Evolutionary conservation across 2,888 invertebrate genomes (phyloP).

Genomic region (Nephrotoma flavescens): DNA sequence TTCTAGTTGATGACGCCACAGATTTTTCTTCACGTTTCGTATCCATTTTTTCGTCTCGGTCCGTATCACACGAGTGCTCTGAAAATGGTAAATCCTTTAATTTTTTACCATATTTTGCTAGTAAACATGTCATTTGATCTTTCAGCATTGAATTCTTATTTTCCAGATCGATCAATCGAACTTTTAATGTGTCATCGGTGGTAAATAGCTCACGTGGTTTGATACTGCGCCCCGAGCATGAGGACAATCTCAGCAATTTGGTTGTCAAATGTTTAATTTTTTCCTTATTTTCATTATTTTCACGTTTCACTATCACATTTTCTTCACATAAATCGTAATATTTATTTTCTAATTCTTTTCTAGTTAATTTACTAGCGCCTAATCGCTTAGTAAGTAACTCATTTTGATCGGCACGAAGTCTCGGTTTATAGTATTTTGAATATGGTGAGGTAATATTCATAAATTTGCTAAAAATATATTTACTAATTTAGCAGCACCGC

Average conservation of each 20-base stretch:
- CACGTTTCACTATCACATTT: slow-evolving; percentile 13
- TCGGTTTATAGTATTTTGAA: background rate
- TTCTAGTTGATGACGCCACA: background rate
- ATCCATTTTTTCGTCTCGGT: background rate
- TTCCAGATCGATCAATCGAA: background rate
- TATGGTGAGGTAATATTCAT: background rate
- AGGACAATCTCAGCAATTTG: slow-evolving; percentile 11
- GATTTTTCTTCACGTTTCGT: background rate
- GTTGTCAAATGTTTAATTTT: slow-evolving; percentile 14
- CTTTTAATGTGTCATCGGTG: background rate
- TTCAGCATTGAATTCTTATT: background rate
- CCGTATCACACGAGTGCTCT: background rate
- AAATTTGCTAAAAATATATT: background rate
- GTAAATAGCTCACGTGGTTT: background rate
- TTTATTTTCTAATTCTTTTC: slow-evolving; percentile 15
- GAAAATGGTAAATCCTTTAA: background rate
- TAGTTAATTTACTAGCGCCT: slow-evolving; percentile 11
- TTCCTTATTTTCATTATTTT: slow-evolving; percentile 13
- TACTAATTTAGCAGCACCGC: background rate
- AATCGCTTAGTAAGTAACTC: slow-evolving; percentile 8
- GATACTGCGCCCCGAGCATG: background rate
- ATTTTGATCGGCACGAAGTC: background rate
- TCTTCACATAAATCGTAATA: slow-evolving; percentile 15
- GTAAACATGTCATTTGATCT: background rate
- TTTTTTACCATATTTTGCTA: background rate